Evolutionary conservation across 2,797 vertebrate genomes (phyloP).

Genomic region (Tauraco hartlaubi): DNA sequence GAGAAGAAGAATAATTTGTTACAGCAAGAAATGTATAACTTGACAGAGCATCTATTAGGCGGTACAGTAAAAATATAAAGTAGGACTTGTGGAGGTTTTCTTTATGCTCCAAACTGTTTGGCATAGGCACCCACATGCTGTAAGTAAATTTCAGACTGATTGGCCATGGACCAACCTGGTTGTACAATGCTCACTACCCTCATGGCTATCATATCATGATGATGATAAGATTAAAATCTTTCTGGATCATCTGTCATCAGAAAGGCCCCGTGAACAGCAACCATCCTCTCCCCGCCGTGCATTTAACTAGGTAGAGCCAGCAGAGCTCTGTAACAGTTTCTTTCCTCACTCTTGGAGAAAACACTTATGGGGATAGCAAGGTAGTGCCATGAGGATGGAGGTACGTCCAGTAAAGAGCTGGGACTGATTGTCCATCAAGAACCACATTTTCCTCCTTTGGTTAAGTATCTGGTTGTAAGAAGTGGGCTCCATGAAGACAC

Average conservation of each 20-base stretch:
- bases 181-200: neutral
- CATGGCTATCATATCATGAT: neutral
- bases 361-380: neutral
- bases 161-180: neutral
- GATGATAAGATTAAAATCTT: neutral
- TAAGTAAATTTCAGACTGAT: neutral
- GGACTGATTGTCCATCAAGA: neutral
- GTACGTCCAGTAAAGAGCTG: neutral
- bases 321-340: neutral
- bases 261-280: neutral
- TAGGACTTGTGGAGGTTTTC: slow-evolving; percentile 15
- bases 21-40: slow-evolving; percentile 75
- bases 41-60: slow-evolving; percentile 74
- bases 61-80: slow-evolving; percentile 62
- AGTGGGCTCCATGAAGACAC: neutral
- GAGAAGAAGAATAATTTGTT: slow-evolving; percentile 82
- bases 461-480: neutral
- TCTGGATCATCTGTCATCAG: neutral
- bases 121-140: neutral
- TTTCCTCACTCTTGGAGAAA: neutral
- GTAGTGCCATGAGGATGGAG: neutral
- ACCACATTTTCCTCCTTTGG: neutral
- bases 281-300: neutral
- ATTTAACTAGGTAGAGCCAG: neutral
- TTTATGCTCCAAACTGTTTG: neutral